Evolutionary conservation across 2,888 invertebrate species (phyloP), one percentile per base, ranked within the genome.

Genomic region (Drosophila antonietae): DNA sequence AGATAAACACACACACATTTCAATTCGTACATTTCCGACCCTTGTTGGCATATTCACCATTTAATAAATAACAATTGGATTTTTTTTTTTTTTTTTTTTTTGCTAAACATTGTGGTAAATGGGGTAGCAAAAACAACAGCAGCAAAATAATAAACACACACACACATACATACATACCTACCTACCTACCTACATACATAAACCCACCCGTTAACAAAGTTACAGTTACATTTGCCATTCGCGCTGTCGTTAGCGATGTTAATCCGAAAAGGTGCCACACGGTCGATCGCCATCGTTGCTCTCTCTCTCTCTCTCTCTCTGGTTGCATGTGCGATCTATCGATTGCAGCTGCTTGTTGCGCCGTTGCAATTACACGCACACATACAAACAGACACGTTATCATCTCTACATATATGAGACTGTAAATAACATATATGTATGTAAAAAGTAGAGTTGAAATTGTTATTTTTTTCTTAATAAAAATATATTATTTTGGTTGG

Each of bases 361-460:
- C 39, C 39, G 31, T 33, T 65, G n/a, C 15, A 37, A 23, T 28
- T 14, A 41, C 39, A 44, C 12, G 37, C 43, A 35, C 12, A 67
- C 35, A 53, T 18, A 55, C 35, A 66, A 39, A 60, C 39, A 67
- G 28, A 41, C 33, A 68, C 47, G 18, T 12, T 44, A 49, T 23
- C 37, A 37, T 23, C 37, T 70, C 20, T 41, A 55, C 39, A 68
- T 56, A 69, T 44, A 70, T 37, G 56, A 49, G 62, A 43, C 59
- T 75, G 74, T 75, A 75, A 75, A 65, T 75, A 73, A 74, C 58
- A 60, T 64, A 37, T 67, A 31, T 65, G 15, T 69, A 31, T 15
- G 35, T 57, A 57, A n/a, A 23, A 47, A 35, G 15, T 49, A 49
- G 37, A 72, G 37, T 51, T 66, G 59, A 53, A 49, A 28, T 33